Evolutionary conservation across 1,140 invertebrate species (phyloP).

Genomic region (Drosophila subpulchrella): DNA sequence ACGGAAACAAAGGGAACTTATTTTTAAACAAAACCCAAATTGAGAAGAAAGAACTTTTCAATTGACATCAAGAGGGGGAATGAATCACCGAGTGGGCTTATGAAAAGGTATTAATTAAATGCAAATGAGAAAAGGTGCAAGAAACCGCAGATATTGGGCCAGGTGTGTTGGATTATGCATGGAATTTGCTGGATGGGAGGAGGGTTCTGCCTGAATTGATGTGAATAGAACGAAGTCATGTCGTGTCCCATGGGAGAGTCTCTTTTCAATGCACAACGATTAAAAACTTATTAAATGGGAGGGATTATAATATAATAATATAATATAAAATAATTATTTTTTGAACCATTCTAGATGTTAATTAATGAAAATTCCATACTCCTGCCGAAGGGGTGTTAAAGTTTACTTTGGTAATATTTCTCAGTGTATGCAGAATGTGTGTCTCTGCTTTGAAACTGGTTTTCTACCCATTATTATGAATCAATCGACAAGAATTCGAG

Average conservation of each 20-base stretch:
- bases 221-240: constrained; percentile 41
- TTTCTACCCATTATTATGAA: constrained; percentile 55
- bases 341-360: no score
- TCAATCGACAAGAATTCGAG: constrained; percentile 67
- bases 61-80: neutral
- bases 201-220: constrained; percentile 73
- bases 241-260: neutral
- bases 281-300: neutral
- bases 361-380: no score
- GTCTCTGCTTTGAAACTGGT: constrained; percentile 50
- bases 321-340: no score
- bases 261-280: neutral
- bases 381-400: no score
- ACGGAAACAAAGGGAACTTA: constrained; percentile 24
- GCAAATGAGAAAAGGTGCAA: constrained; percentile 14
- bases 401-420: neutral
- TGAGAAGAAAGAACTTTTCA: constrained; percentile 1
- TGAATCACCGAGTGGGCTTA: constrained; percentile 8
- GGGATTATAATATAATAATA: no score
- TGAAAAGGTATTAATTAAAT: constrained; percentile 33
- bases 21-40: constrained; percentile 14
- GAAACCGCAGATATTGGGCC: constrained; percentile 31
- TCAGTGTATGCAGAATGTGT: constrained; percentile 41
- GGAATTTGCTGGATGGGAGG: constrained; percentile 40
- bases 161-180: constrained; percentile 36